phyloP scores from a whole-genome alignment of 2,113 vertebrate species.

The Solea solea region DNA sequence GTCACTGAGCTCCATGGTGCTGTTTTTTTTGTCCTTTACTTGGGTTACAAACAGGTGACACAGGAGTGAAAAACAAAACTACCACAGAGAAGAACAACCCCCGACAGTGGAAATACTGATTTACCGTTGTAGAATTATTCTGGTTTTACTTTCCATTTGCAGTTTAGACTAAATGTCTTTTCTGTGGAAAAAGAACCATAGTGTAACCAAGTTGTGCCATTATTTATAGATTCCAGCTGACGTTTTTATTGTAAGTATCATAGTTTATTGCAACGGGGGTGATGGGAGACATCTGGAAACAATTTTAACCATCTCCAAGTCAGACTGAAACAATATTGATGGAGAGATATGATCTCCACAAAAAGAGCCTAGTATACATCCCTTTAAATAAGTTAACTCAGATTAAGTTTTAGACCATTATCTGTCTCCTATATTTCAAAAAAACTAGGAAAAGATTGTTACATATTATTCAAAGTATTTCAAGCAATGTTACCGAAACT shows the following conservation, averaged over 20 bases:
- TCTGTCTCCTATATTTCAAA: background rate
- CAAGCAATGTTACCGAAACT: too few species aligned
- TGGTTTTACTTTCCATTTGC: too few species aligned
- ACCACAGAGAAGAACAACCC: too few species aligned
- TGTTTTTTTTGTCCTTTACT: too few species aligned
- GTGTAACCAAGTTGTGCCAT: slow-evolving; percentile 1
- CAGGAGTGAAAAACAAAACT: too few species aligned
- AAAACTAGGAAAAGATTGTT: too few species aligned
- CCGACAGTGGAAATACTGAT: too few species aligned
- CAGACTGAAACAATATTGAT: slow-evolving; percentile 51
- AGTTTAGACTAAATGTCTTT: too few species aligned
- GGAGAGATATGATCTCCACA: slow-evolving; percentile 28
- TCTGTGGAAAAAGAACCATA: slow-evolving; percentile 10
- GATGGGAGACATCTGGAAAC: slow-evolving; percentile 49
- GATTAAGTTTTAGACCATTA: slow-evolving; percentile 7
- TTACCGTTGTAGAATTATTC: too few species aligned
- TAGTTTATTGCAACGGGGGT: slow-evolving; percentile 27
- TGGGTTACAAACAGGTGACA: too few species aligned
- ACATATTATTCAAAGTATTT: too few species aligned
- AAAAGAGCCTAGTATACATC: slow-evolving; percentile 11
- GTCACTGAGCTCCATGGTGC: too few species aligned
- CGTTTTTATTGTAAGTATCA: slow-evolving; percentile 2
- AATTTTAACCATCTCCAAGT: slow-evolving; percentile 32
- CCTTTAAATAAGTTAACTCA: slow-evolving; percentile 5
- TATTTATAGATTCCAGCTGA: slow-evolving; percentile 21